phyloP scores from a whole-genome alignment of 2,797 vertebrate genomes.

The Enteromius paludinosus region DNA sequence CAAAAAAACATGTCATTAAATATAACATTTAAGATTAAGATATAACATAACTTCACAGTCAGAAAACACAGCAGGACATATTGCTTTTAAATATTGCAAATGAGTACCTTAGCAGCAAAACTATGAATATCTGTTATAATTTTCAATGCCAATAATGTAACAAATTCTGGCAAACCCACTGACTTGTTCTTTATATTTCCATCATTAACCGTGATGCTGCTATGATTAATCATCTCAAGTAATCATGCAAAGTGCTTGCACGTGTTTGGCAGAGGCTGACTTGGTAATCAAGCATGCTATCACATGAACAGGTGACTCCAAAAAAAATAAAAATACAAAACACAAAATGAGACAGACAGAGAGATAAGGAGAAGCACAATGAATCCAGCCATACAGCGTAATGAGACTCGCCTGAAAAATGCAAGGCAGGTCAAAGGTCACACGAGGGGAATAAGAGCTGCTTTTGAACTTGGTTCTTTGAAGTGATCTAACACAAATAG shows the following conservation, averaged over 20 bases:
- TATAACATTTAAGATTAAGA: not conserved
- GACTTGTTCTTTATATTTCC: not conserved
- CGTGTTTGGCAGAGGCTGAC: not conserved
- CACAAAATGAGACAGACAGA: not conserved
- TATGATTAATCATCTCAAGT: slow-evolving; percentile 10
- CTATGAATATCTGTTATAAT: not conserved
- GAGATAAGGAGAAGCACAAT: not conserved
- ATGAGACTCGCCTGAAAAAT: not conserved
- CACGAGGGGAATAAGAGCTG: not conserved
- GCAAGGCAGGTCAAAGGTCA: slow-evolving; percentile 22
- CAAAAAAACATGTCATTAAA: not conserved
- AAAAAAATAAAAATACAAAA: not conserved
- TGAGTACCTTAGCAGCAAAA: not conserved
- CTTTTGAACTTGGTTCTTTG: slow-evolving; percentile 13
- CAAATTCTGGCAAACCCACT: not conserved
- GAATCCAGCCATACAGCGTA: not conserved
- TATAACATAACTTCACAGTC: not conserved
- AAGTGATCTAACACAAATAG: slow-evolving; percentile 18
- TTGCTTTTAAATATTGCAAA: not conserved
- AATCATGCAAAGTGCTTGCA: slow-evolving; percentile 3
- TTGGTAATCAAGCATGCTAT: not conserved
- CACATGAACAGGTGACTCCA: not conserved
- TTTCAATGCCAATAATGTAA: not conserved
- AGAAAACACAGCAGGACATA: not conserved
- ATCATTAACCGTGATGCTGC: not conserved